Percentiles rank a stretch among this genome's conserved stretches.
Evolutionary conservation across 2,888 invertebrate species (phyloP).

Genomic region (Ptychoptera albimana): DNA sequence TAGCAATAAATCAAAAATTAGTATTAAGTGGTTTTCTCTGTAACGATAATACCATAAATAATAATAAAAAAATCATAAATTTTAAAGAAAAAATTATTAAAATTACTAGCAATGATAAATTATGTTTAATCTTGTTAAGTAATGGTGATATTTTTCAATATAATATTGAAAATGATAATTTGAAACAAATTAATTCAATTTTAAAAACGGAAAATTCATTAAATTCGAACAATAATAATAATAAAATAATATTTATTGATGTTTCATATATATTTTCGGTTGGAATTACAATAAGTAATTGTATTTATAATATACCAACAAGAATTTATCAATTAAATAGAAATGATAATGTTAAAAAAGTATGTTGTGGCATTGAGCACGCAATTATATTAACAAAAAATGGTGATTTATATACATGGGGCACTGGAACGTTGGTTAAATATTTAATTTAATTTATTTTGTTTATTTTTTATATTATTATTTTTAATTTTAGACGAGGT

Average conservation of each 20-base stretch:
- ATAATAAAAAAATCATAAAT: slow-evolving; percentile 11
- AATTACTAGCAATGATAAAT: slow-evolving; percentile 18
- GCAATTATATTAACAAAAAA: slow-evolving; percentile 47
- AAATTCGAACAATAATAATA: background rate
- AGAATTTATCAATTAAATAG: slow-evolving; percentile 35
- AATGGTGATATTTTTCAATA: slow-evolving; percentile 21
- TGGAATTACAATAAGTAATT: slow-evolving; percentile 32
- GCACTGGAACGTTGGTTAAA: slow-evolving; percentile 58
- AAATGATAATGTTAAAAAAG: slow-evolving; percentile 39
- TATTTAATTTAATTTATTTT: background rate
- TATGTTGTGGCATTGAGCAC: slow-evolving; percentile 71
- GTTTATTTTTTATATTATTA: background rate
- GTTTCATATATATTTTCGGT: slow-evolving; percentile 33
- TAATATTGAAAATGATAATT: background rate
- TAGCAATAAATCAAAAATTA: slow-evolving; percentile 13
- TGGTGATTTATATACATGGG: slow-evolving; percentile 68
- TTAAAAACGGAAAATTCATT: background rate
- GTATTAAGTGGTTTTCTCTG: slow-evolving; percentile 18
- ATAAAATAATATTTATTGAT: slow-evolving; percentile 22
- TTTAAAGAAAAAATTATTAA: slow-evolving; percentile 15
- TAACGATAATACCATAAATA: slow-evolving; percentile 7
- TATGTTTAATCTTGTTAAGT: slow-evolving; percentile 20
- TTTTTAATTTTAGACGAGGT: slow-evolving; percentile 48
- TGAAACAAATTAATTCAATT: background rate
- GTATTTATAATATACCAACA: slow-evolving; percentile 44